Percentiles rank a stretch among this genome's conserved stretches.
Conservation (phyloP, 2,113 vertebrate species). For the Limanda limanda region DNA sequence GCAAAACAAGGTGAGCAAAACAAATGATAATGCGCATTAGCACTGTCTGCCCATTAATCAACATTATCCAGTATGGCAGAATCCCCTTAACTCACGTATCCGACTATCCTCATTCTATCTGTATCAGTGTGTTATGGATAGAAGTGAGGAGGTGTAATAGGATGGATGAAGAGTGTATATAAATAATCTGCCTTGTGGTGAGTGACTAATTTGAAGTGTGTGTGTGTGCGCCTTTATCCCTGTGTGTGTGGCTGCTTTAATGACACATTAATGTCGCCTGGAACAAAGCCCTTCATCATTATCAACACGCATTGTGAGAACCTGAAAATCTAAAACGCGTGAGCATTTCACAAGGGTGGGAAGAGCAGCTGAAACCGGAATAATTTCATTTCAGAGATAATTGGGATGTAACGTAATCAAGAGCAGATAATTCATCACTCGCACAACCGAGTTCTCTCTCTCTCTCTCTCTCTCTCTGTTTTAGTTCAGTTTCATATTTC, state of each 20-base stretch:
- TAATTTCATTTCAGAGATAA: constrained; percentile 61
- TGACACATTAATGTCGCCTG: constrained; percentile 43
- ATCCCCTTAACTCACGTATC: not conserved
- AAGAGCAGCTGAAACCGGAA: constrained; percentile 28
- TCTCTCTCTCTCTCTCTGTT: not conserved
- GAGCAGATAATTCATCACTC: constrained; percentile 34
- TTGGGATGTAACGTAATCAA: constrained; percentile 34
- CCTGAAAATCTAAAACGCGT: constrained; percentile 48
- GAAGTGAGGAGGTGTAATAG: not conserved
- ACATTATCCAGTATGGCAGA: constrained; percentile 5
- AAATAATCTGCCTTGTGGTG: constrained; percentile 31
- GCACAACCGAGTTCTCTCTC: not conserved
- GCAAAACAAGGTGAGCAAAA: constrained; percentile 46
- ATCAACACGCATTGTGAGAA: constrained; percentile 43
- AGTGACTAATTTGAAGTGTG: constrained; percentile 28
- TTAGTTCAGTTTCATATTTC: constrained; percentile 34
- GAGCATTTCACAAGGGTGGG: constrained; percentile 40
- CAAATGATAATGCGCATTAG: constrained; percentile 16
- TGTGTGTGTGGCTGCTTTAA: constrained; percentile 32
- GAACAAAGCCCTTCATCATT: constrained; percentile 55
- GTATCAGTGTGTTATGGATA: not conserved
- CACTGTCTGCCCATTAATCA: constrained; percentile 7
- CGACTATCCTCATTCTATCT: not conserved
- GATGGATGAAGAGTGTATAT: constrained; percentile 32
- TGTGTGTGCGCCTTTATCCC: constrained; percentile 1